phyloP scores from a whole-genome alignment of 2,888 invertebrate species.

The Labia minor region DNA sequence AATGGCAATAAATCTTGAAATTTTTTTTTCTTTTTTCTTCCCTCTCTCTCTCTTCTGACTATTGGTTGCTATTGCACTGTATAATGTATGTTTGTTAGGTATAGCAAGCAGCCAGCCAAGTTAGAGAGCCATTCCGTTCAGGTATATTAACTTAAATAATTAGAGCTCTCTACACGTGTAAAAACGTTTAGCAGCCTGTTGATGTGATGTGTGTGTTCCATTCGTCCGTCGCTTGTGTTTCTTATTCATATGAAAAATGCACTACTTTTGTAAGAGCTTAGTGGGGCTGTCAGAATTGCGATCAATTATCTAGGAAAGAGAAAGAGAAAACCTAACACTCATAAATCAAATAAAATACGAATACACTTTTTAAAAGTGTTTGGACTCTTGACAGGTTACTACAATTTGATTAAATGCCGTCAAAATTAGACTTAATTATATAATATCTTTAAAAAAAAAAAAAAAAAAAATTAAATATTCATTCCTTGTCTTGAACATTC shows the following conservation, averaged over 20 bases:
- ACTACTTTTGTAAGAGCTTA: background rate
- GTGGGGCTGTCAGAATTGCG: background rate
- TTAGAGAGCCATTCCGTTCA: background rate
- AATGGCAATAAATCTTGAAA: background rate
- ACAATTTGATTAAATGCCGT: constrained; percentile 8
- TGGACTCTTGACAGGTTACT: background rate
- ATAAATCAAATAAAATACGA: background rate
- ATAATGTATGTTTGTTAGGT: no score
- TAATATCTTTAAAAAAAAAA: background rate
- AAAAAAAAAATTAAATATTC: background rate
- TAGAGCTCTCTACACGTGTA: constrained; percentile 13
- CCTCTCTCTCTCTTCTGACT: no score
- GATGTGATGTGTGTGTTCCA: background rate
- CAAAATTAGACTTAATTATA: constrained; percentile 2
- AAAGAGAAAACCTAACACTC: no score
- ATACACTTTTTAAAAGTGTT: background rate
- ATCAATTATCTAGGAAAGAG: background rate
- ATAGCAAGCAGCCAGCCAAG: no score
- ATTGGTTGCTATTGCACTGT: no score
- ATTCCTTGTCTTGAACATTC: no score
- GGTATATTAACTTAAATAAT: constrained; percentile 4
- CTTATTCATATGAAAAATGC: background rate
- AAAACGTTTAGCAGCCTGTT: background rate
- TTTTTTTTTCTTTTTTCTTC: no score
- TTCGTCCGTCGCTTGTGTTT: background rate